Base-by-base conservation (phyloP, 2,888 invertebrate genomes). In the Copidosoma aretas region DNA sequence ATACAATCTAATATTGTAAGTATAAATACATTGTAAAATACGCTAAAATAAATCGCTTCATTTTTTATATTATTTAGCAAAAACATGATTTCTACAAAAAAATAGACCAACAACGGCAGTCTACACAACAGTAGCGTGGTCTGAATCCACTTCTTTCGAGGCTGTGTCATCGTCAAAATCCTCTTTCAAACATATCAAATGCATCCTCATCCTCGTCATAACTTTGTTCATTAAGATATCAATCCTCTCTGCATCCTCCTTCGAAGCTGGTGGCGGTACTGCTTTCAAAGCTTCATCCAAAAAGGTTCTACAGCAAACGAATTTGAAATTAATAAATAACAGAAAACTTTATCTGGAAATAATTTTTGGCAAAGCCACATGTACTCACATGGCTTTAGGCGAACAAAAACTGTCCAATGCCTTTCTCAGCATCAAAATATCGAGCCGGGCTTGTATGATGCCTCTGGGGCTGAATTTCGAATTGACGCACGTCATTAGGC, bases 261-360 rank as follows among this genome's bases (percentile, higher is more conserved):
- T 88, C 19, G 81, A 85, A 76, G 88, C 88, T 15, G 93, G 83
- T 0, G 88, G 87, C 32, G 93, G 93, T 73, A 93, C 88, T 8
- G 90, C 89, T 70, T 92, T 91, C 67, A 94, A 83, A 0, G 95
- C 95, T 84, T 95, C 95, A 75, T 88, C 88, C 73, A 94, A 91
- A 79, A 93, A 91, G 77, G 89, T 89, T 77, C 91, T 92, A 49
- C 10, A 60, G 60, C n/a, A 68, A 67, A 32, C 53, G 46, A 60
- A 64, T 49, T 67, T 56, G 51, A 52, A 74, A 14, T 71, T 73
- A 25, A 3, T 51, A 49, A 25, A 19, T 21, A 62, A 53, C 19
- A 17, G 12, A 10, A 3, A 39, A 21, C 5, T 10, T 49, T 8
- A 46, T 43, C 15, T 8, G 10, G 17, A 64, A 32, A 1, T 21